Base-by-base conservation (phyloP, 92 coral and sea anemone genomes). In the Actinostola sp. region DNA sequence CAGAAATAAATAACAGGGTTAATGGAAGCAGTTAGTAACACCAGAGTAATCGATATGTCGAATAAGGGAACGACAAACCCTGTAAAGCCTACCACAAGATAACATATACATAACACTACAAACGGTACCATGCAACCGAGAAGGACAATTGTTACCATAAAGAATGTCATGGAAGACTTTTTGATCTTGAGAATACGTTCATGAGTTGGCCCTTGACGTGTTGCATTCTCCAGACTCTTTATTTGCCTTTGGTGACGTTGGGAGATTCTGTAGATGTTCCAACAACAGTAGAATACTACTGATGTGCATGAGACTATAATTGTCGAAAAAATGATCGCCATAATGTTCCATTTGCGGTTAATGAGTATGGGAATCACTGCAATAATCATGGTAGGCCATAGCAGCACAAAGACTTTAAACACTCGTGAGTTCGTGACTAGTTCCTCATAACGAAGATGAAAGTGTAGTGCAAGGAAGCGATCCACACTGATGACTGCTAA, bases 381-480 rank as follows among this genome's bases (percentile, higher is more conserved):
- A 11, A 27, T 9, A 10, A 29, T 1, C 2, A 21, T 23, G 6
- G 34, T 17, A 8, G 61, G 61, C 61, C 61, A 54, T 2, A 54
- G 34, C 34, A 23, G 7, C 3, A 29, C 61, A 27, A 11, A 54
- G 34, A 34, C 51, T 21, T 15, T 25, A 1, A 76, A 19, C 25
- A 76, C 72, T 48, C 66, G 58, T 23, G 52, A 30, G 51, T 65
- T 65, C 25, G 81, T 76, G 4, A 65, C 57, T 4, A 76, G 17
- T 11, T 55, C 41, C 24, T 76, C 42, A 21, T 76, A 76, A 24
- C 81, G 81, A 1, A 76, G 81, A 54, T 76, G 81, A 29, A 51
- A 26, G 17, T 76, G 73, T 15, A 76, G 50, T 0, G 81, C 81
- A 17, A 64, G 65, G 36, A 64, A 65, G 1, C 81, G 64, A 25